Percentiles rank a stretch among this genome's conserved stretches.
Conservation (phyloP, 2,113 vertebrate species). For the Penelope pileata region DNA sequence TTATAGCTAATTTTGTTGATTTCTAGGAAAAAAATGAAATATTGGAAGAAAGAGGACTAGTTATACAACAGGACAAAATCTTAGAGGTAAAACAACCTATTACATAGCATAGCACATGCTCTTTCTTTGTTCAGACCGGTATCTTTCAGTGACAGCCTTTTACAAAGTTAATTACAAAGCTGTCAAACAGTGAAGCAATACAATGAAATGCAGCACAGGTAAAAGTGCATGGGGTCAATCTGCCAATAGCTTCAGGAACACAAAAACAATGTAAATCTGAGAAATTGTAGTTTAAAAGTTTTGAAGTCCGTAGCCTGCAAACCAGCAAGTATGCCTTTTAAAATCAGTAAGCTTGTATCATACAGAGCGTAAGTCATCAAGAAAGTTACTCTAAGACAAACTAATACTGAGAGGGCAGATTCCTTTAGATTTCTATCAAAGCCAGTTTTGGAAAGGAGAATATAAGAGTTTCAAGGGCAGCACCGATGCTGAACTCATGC, state of each 20-base stretch:
- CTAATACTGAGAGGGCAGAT: neutral
- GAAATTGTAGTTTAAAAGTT: neutral
- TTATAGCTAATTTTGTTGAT: neutral
- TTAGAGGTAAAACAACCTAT: neutral
- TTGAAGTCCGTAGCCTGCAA: neutral
- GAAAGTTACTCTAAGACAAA: neutral
- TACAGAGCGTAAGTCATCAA: neutral
- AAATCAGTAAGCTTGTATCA: neutral
- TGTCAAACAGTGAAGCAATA: rapidly evolving
- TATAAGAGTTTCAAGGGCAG: neutral
- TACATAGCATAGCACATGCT: neutral
- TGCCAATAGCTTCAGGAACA: neutral
- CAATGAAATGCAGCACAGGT: neutral
- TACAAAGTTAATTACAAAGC: neutral
- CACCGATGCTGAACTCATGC: neutral
- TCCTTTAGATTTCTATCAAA: neutral
- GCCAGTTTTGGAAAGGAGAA: neutral
- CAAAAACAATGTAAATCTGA: neutral
- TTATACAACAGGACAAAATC: neutral
- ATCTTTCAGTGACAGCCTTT: neutral
- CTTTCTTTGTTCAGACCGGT: neutral
- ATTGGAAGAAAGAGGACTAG: neutral
- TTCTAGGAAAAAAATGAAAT: neutral
- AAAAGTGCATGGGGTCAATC: neutral
- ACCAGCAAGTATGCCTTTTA: neutral